Percentiles rank a stretch among this genome's conserved stretches.
Conservation (phyloP, 2,113 vertebrate species). For the Ceyx margarethae region DNA sequence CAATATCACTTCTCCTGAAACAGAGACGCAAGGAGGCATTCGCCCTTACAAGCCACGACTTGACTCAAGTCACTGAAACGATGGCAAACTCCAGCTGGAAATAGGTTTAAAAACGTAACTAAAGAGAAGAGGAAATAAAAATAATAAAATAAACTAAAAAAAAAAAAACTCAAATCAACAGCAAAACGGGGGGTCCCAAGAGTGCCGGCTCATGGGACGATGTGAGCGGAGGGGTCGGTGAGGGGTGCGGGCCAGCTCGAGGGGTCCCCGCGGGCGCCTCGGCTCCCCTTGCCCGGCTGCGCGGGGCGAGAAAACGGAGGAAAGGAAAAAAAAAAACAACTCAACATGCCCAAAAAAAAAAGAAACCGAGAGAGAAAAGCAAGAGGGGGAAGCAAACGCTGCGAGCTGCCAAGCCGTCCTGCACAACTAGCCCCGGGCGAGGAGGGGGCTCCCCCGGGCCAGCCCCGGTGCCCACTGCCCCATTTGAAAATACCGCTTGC, state of each 20-base stretch:
- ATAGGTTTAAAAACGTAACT: background rate
- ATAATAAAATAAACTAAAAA: too few species aligned
- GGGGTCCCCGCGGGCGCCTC: background rate
- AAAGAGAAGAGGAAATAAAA: background rate
- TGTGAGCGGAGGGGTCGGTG: background rate
- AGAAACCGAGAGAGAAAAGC: background rate
- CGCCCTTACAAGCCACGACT: slow-evolving; percentile 54
- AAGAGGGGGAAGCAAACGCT: background rate
- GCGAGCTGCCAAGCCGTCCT: background rate
- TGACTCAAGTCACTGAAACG: slow-evolving; percentile 15
- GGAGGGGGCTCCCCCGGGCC: background rate
- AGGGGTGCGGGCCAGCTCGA: background rate
- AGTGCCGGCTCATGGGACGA: background rate
- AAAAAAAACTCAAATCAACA: background rate
- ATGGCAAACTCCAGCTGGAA: slow-evolving; percentile 45
- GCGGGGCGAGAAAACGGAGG: too few species aligned
- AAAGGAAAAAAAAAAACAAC: too few species aligned
- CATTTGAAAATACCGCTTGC: background rate
- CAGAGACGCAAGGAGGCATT: slow-evolving; percentile 33
- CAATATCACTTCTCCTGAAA: slow-evolving; percentile 50
- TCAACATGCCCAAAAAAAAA: background rate
- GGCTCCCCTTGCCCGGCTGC: background rate
- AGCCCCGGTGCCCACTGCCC: background rate
- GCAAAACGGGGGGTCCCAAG: background rate
- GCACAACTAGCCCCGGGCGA: background rate